Conservation (phyloP, 2,888 invertebrate genomes). For the Phortica okadai region DNA sequence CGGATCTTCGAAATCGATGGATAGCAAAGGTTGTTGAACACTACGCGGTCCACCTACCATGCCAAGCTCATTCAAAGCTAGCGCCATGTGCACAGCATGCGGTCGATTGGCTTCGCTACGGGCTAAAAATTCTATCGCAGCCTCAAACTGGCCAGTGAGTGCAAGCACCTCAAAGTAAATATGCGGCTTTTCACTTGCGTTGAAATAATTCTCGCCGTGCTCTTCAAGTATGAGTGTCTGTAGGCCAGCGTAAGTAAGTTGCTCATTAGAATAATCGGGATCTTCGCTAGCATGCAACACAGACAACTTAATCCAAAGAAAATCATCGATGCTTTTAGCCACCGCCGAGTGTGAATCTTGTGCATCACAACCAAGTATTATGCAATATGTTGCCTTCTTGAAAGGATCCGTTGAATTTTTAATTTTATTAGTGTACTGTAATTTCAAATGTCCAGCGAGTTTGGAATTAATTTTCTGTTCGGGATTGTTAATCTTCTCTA, state of each 20-base stretch:
- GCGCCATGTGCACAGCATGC: slow-evolving; percentile 95
- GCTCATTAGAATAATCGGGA: slow-evolving; percentile 80
- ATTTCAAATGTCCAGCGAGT: slow-evolving; percentile 86
- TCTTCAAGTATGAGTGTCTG: slow-evolving; percentile 91
- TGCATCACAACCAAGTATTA: slow-evolving; percentile 91
- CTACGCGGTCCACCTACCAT: slow-evolving; percentile 86
- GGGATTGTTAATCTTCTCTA: slow-evolving; percentile 83
- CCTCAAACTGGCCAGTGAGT: slow-evolving; percentile 97
- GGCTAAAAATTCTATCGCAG: slow-evolving; percentile 94
- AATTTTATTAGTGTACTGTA: slow-evolving; percentile 89
- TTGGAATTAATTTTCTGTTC: slow-evolving; percentile 84
- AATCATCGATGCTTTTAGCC: slow-evolving; percentile 95
- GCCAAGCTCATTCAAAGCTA: slow-evolving; percentile 91
- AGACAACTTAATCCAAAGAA: slow-evolving; percentile 94
- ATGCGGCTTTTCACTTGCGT: slow-evolving; percentile 92
- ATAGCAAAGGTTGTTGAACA: slow-evolving; percentile 85
- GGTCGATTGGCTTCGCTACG: slow-evolving; percentile 84
- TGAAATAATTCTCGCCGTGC: slow-evolving; percentile 94
- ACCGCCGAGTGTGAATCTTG: slow-evolving; percentile 93
- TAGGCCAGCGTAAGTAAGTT: slow-evolving; percentile 87
- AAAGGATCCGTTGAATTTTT: slow-evolving; percentile 92
- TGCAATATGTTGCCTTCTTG: slow-evolving; percentile 82
- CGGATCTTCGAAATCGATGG: slow-evolving; percentile 85
- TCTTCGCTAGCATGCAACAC: slow-evolving; percentile 82
- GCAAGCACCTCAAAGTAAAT: slow-evolving; percentile 90